Evolutionary conservation across 37 sponge, comb jelly and placozoan genomes (phyloP), one percentile per base, ranked within the genome.

Genomic region (Chondrilla cf. caribensis): DNA sequence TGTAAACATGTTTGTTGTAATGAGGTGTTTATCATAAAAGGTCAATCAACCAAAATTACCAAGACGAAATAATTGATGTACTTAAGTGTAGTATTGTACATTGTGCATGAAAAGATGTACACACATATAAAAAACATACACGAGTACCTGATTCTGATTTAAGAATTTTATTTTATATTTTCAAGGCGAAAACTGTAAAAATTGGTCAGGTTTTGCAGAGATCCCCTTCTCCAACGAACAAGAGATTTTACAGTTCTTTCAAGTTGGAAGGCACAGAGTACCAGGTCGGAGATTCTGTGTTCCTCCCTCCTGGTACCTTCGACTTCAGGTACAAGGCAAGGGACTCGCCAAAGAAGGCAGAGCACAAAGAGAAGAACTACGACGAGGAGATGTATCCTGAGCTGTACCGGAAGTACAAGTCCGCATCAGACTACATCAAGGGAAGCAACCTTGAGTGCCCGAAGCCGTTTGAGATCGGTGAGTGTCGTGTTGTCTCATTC

Each of bases 371-470:
- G 73, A 41, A 32, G 19, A 37, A 37, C 40, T 70, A 70, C 9
- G 89, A 90, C 44, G 88, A 87, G 43, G 78, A 62, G 2, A 81
- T 0, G 60, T 93, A 90, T 78, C 86, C 97, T 29, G 97, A 96
- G 47, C 75, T 80, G 6, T 96, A 96, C 67, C 84, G 97, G 3
- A 96, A 96, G 84, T 79, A 81, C 22, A 70, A 70, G 38, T 29
- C 29, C 6, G 38, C 72, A 6, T 87, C 91, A 0, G 92, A 87
- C 21, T 91, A 95, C 80, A 85, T 95, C 57, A 95, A 95, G 64
- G 95, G 95, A 8, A 96, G 94, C 79, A 93, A 92, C 40, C 32
- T 70, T 1, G 90, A 87, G 36, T 83, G 83, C 3, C 97, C 97
- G 0, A 86, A 86, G 18, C 97, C 93, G 29, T 96, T 90, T 68